These are phyloP conservation scores for Epinotia bilunana DNA, from an alignment of 2,888 invertebrate species.

Conservation along the genomic window DNA sequence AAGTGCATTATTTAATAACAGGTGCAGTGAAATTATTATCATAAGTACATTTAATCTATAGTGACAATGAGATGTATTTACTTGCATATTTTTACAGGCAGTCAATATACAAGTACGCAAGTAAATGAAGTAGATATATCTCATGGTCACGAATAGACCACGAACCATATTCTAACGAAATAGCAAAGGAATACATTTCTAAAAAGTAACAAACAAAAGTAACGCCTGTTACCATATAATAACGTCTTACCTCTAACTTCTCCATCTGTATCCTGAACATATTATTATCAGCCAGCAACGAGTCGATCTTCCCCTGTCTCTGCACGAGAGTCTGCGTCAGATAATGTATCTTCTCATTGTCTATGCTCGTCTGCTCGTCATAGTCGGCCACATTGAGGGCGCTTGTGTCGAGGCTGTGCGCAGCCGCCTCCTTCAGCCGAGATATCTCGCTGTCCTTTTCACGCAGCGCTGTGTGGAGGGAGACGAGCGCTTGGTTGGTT, in stretches of 20 bases:
- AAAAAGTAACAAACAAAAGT: too few species aligned
- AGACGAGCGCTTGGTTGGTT: conserved; percentile 66
- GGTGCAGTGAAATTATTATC: too few species aligned
- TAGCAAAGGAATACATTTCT: too few species aligned
- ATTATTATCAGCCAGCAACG: conserved; percentile 92
- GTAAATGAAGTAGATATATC: too few species aligned
- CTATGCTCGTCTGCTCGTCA: conserved; percentile 64
- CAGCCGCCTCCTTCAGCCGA: conserved; percentile 57
- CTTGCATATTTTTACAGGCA: too few species aligned
- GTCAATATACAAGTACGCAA: too few species aligned
- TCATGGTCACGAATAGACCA: too few species aligned
- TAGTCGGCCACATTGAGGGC: conserved; percentile 77
- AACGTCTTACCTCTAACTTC: conserved; percentile 87
- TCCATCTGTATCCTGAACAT: conserved; percentile 93
- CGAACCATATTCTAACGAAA: too few species aligned
- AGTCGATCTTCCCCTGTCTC: conserved; percentile 94
- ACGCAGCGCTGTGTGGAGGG: conserved; percentile 61
- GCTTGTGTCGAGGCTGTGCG: conserved; percentile 62
- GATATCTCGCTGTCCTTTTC: conserved; percentile 69
- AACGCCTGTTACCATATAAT: neutral
- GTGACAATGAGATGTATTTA: too few species aligned
- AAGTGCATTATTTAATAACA: too few species aligned
- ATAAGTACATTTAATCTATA: too few species aligned
- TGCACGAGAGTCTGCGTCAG: conserved; percentile 93
- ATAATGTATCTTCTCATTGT: conserved; percentile 78